These are phyloP conservation scores for Carassius carassius DNA, from an alignment of 2,113 vertebrate genomes.

Conservation along the genomic window DNA sequence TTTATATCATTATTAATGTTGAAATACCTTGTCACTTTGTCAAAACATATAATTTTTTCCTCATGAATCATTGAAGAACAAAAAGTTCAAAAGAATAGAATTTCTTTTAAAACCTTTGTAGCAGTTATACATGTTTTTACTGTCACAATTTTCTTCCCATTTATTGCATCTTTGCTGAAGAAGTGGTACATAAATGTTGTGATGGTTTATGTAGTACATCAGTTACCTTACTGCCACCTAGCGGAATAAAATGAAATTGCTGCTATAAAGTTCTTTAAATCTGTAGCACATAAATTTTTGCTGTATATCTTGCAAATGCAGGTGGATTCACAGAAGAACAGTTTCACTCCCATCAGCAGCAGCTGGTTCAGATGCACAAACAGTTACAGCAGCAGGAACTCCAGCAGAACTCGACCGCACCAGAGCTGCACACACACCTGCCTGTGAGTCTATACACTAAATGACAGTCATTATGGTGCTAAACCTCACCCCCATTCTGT, in stretches of 20 bases:
- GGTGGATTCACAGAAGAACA: conserved; percentile 94
- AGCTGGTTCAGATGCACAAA: conserved; percentile 89
- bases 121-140: not conserved
- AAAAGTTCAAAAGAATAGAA: not conserved
- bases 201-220: not conserved
- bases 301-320: not conserved
- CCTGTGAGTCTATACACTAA: not conserved
- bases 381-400: conserved; percentile 83
- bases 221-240: conserved; percentile 27
- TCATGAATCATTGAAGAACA: not conserved
- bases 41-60: not conserved
- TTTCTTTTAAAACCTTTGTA: not conserved
- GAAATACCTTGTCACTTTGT: not conserved
- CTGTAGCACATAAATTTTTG: not conserved
- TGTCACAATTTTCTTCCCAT: not conserved
- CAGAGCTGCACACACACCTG: conserved; percentile 82
- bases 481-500: not conserved
- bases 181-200: not conserved
- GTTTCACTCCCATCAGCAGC: conserved; percentile 89
- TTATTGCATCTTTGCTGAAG: not conserved
- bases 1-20: not conserved
- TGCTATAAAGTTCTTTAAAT: not conserved
- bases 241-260: not conserved
- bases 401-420: conserved; percentile 80
- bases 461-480: not conserved